These are phyloP conservation scores for Notothenia coriiceps DNA, from an alignment of 2,113 vertebrate species.

Conservation along the genomic window DNA sequence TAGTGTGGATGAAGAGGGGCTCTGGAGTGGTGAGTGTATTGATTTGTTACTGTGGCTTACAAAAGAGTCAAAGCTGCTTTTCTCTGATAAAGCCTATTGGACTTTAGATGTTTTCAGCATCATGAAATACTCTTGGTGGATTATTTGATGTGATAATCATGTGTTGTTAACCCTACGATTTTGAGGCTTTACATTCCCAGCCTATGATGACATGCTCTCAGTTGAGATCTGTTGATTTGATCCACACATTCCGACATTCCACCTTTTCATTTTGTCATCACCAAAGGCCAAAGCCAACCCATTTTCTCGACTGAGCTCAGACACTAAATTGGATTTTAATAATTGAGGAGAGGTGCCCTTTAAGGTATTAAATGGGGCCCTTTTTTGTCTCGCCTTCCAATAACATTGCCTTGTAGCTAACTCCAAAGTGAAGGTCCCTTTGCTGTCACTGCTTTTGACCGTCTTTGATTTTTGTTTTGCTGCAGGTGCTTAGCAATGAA, in stretches of 20 bases:
- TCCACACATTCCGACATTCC: slow-evolving; percentile 64
- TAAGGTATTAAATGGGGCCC: slow-evolving; percentile 71
- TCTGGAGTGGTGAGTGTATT: slow-evolving; percentile 92
- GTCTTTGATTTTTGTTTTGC: slow-evolving; percentile 51
- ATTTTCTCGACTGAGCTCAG: slow-evolving; percentile 60
- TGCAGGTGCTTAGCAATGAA: slow-evolving; percentile 96
- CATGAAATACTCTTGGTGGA: background rate
- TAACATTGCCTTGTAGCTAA: slow-evolving; percentile 36
- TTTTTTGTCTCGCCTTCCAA: slow-evolving; percentile 2
- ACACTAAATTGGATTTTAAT: slow-evolving; percentile 87
- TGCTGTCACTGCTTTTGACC: slow-evolving; percentile 53
- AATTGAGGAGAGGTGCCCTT: slow-evolving; percentile 82
- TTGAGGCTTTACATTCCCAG: slow-evolving; percentile 15
- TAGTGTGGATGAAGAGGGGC: slow-evolving; percentile 99
- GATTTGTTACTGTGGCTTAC: background rate
- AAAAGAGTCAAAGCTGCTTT: background rate
- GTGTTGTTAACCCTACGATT: slow-evolving; percentile 9
- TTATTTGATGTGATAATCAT: slow-evolving; percentile 3
- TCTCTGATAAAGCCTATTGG: background rate
- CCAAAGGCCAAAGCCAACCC: slow-evolving; percentile 61
- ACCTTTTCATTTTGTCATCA: slow-evolving; percentile 66
- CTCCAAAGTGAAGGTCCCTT: slow-evolving; percentile 59
- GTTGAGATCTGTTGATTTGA: slow-evolving; percentile 55
- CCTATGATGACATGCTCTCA: slow-evolving; percentile 42
- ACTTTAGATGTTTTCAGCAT: background rate